Evolutionary conservation across 2,888 invertebrate species (phyloP).

Genomic region (Scaptomyza cyrtandrae): DNA sequence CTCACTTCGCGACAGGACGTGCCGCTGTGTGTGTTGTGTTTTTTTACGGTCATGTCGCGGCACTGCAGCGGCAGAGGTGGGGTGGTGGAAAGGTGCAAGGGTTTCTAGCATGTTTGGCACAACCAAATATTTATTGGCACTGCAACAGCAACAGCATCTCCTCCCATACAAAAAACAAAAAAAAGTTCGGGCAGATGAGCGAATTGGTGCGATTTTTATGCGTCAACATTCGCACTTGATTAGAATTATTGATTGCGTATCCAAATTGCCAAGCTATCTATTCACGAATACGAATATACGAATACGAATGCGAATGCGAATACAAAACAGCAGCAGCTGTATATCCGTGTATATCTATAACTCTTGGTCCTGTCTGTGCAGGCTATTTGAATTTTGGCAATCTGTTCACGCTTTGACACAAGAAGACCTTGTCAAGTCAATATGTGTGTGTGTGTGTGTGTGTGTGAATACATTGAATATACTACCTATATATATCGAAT

Average conservation of each 20-base stretch:
- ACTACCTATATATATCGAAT: not conserved
- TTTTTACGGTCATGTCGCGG: constrained; percentile 74
- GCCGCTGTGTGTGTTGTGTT: constrained; percentile 53
- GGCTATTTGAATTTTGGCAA: constrained; percentile 30
- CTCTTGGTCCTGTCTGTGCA: constrained; percentile 5
- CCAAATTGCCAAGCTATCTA: constrained; percentile 56
- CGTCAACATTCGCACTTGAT: constrained; percentile 79
- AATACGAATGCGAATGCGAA: not conserved
- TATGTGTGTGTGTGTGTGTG: not conserved
- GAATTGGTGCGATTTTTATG: constrained; percentile 69
- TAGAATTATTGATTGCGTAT: constrained; percentile 80
- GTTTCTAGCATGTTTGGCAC: constrained; percentile 35
- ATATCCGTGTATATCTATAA: not conserved
- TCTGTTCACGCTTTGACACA: constrained; percentile 25
- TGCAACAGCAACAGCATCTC: constrained; percentile 22
- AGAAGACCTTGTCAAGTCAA: constrained; percentile 1
- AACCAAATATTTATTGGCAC: constrained; percentile 56
- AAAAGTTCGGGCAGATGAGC: constrained; percentile 58
- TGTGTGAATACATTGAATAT: not conserved
- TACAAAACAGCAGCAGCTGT: constrained; percentile 12
- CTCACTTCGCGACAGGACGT: constrained; percentile 40
- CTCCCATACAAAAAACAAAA: constrained; percentile 3
- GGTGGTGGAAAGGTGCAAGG: not conserved
- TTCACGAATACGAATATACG: constrained; percentile 30
- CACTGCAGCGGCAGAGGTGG: constrained; percentile 7